Conservation (phyloP, 2,888 invertebrate species). For the Euplexia lucipara region DNA sequence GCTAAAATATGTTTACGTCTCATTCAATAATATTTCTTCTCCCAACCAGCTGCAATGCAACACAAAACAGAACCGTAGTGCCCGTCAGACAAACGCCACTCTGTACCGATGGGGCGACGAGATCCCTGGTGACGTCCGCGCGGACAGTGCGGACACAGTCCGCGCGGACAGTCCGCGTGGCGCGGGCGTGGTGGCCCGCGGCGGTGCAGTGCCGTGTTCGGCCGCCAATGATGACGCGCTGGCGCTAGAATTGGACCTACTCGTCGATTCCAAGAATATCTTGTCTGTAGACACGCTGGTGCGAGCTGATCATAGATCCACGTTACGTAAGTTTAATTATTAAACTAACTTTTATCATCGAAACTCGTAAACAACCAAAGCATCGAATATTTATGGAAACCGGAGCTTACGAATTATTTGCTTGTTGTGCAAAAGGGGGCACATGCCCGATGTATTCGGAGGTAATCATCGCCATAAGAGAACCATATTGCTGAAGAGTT, state of each 20-base stretch:
- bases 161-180: slow-evolving; percentile 66
- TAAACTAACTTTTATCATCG: too few species aligned
- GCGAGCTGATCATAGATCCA: slow-evolving; percentile 90
- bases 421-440: too few species aligned
- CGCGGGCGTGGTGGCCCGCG: slow-evolving; percentile 73
- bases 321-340: slow-evolving; percentile 74
- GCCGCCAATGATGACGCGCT: slow-evolving; percentile 69
- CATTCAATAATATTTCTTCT: not conserved
- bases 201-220: slow-evolving; percentile 70
- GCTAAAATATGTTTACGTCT: too few species aligned
- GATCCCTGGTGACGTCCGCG: too few species aligned
- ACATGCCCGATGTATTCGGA: too few species aligned
- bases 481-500: too few species aligned
- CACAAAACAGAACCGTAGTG: slow-evolving; percentile 66
- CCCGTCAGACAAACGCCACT: slow-evolving; percentile 77
- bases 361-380: too few species aligned
- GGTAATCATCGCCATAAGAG: too few species aligned
- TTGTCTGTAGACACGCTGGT: slow-evolving; percentile 92
- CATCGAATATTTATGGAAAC: too few species aligned
- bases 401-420: too few species aligned
- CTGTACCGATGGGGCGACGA: slow-evolving; percentile 67
- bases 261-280: slow-evolving; percentile 87
- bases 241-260: slow-evolving; percentile 83
- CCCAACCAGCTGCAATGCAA: slow-evolving; percentile 73
- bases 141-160: slow-evolving; percentile 69